These are phyloP conservation scores for Oligia fasciuncula DNA, from an alignment of 2,888 invertebrate genomes.

Conservation along the genomic window DNA sequence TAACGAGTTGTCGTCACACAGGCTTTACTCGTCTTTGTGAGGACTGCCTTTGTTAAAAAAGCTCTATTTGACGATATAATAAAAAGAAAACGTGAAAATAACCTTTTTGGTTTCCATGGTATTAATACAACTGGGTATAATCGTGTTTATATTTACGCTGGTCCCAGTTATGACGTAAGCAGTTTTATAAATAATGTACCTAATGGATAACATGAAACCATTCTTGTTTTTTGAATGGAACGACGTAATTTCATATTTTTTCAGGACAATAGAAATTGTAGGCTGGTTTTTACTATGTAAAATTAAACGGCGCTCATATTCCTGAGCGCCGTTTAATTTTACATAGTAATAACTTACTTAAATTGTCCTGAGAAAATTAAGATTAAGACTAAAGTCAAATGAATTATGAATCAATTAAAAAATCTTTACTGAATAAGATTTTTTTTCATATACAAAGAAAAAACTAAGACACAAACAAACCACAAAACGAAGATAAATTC, in stretches of 20 bases:
- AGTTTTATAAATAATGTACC: slow-evolving; percentile 1
- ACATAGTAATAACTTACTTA: not conserved
- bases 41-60: slow-evolving; percentile 75
- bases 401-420: not conserved
- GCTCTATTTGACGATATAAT: slow-evolving; percentile 64
- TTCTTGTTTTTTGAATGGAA: not conserved
- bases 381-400: not conserved
- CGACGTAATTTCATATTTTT: not conserved
- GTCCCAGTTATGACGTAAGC: not conserved
- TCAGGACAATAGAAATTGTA: not conserved
- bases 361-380: not conserved
- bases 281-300: not conserved
- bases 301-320: too few species aligned
- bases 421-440: not conserved
- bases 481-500: too few species aligned
- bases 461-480: not conserved
- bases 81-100: slow-evolving; percentile 67
- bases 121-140: slow-evolving; percentile 14
- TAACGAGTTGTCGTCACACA: slow-evolving; percentile 80
- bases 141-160: slow-evolving; percentile 11
- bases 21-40: slow-evolving; percentile 77
- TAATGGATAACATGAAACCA: not conserved
- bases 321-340: not conserved
- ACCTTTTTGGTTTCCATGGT: slow-evolving; percentile 49
- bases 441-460: not conserved